Conservation (phyloP, 2,797 vertebrate genomes). For the Squalus acanthias region DNA sequence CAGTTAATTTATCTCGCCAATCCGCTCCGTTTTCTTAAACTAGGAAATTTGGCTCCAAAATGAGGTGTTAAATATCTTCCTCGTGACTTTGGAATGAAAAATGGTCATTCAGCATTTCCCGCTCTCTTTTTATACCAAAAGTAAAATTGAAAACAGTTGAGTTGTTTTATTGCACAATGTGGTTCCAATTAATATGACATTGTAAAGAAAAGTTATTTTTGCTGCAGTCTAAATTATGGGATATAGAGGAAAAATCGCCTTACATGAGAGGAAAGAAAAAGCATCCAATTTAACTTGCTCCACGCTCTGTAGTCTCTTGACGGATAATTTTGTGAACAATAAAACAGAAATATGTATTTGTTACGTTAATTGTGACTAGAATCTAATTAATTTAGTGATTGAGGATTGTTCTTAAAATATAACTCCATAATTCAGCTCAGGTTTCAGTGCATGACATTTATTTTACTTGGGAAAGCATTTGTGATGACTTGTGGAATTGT, state of each 20-base stretch:
- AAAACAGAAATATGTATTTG: neutral
- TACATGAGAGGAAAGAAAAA: neutral
- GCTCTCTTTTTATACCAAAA: neutral
- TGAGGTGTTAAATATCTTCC: neutral
- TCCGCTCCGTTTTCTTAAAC: neutral
- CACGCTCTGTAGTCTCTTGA: neutral
- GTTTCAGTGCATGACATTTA: neutral
- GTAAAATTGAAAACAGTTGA: neutral
- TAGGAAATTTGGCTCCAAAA: too few relatives aligned
- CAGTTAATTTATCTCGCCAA: neutral
- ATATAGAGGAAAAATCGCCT: neutral
- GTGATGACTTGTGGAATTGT: neutral
- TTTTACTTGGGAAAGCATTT: neutral
- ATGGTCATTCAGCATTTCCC: neutral
- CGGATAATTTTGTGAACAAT: neutral
- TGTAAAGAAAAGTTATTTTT: neutral
- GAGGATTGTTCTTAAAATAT: neutral
- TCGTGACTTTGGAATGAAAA: too few relatives aligned
- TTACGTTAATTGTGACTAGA: neutral
- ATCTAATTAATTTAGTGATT: neutral
- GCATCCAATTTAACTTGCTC: neutral
- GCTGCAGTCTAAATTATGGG: neutral
- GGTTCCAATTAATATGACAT: neutral
- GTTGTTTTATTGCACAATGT: neutral
- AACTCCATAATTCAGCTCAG: neutral